Conservation (phyloP, 2,888 invertebrate species). For the Cynaeus angustus region DNA sequence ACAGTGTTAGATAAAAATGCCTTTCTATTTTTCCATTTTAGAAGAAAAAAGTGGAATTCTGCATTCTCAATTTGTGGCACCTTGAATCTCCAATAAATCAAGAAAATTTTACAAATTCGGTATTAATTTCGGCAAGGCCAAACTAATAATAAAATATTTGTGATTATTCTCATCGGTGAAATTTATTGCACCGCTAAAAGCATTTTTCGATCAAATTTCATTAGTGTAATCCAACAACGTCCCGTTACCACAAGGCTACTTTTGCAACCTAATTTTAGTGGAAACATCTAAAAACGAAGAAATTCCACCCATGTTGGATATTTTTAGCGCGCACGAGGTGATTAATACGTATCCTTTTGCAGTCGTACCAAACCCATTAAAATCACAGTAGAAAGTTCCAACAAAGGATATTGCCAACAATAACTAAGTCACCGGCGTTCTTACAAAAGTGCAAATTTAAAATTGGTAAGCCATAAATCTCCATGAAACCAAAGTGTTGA, state of each 20-base stretch:
- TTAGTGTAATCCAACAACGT: neutral
- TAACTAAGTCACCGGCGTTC: conserved; percentile 12
- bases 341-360: conserved; percentile 1
- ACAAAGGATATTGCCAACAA: conserved; percentile 31
- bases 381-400: conserved; percentile 7
- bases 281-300: neutral
- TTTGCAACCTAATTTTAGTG: neutral
- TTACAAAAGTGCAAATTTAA: conserved; percentile 10
- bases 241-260: neutral
- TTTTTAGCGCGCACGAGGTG: neutral
- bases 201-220: conserved; percentile 16
- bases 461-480: conserved; percentile 18
- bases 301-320: neutral
- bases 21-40: too few species aligned
- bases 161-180: conserved; percentile 19
- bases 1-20: too few species aligned
- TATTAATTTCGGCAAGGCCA: conserved; percentile 24
- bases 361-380: neutral
- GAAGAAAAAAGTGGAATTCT: too few species aligned
- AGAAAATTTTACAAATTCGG: conserved; percentile 25
- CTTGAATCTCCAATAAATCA: conserved; percentile 19
- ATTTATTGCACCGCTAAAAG: conserved; percentile 21
- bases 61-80: neutral
- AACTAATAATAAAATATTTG: conserved; percentile 26
- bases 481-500: conserved; percentile 28